Percentiles rank a stretch among this genome's conserved stretches.
Evolutionary conservation across 2,797 vertebrate genomes (phyloP).

Genomic region (Tenualosa thibaudeaui): DNA sequence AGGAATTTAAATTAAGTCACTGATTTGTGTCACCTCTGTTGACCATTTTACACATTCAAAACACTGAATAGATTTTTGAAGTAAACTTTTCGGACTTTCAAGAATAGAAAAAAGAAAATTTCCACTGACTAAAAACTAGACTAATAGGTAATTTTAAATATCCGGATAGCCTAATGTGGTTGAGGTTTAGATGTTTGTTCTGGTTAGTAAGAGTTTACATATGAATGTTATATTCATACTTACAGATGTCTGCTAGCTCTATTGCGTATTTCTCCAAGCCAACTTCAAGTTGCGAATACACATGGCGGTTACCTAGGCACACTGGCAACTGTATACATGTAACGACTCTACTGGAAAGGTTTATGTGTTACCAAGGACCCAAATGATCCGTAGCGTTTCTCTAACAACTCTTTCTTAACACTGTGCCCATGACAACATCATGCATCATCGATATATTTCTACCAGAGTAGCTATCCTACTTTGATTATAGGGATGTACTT

Average conservation of each 20-base stretch:
- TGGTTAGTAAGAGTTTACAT: neutral
- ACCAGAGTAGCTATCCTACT: neutral
- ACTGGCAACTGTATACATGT: neutral
- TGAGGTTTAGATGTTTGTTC: neutral
- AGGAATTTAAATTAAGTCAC: too few species aligned
- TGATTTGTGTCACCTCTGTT: too few species aligned
- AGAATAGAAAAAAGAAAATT: too few species aligned
- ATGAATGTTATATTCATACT: neutral
- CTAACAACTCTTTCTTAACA: constrained; percentile 10
- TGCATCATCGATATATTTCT: neutral
- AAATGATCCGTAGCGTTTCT: neutral
- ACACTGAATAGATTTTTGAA: too few species aligned
- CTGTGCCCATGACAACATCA: constrained; percentile 55
- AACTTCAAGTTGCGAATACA: neutral
- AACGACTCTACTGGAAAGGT: neutral
- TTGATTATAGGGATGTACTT: neutral
- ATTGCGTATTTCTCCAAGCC: neutral
- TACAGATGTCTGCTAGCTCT: neutral
- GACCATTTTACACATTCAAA: too few species aligned
- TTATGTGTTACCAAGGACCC: constrained; percentile 9
- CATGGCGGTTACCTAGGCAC: neutral
- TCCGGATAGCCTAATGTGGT: neutral
- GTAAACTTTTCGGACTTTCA: too few species aligned
- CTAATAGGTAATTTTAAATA: too few species aligned
- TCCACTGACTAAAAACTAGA: too few species aligned